These are phyloP conservation scores for Ifrita kowaldi DNA, from an alignment of 2,113 vertebrate species.

Conservation along the genomic window DNA sequence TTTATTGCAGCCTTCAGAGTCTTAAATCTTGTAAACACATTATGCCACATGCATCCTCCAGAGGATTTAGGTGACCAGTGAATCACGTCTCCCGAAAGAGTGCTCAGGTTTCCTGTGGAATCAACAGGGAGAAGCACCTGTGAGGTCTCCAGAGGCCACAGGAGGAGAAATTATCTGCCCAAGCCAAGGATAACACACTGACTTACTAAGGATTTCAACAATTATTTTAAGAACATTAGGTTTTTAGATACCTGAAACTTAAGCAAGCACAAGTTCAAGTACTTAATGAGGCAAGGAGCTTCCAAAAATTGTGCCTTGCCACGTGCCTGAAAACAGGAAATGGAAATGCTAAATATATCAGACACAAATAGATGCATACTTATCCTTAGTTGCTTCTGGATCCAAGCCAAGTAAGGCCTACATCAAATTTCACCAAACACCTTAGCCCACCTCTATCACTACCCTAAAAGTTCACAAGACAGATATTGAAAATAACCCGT, in stretches of 20 bases:
- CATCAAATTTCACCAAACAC: not conserved
- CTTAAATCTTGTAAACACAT: not conserved
- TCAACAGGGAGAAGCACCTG: not conserved
- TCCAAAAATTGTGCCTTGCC: not conserved
- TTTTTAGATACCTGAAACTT: not conserved
- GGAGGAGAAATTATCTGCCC: not conserved
- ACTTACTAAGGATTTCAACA: not conserved
- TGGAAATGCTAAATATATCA: not conserved
- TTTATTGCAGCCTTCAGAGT: not conserved
- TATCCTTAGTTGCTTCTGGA: not conserved
- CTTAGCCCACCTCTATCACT: not conserved
- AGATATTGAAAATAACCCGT: not conserved
- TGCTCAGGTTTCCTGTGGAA: not conserved
- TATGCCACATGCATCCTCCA: not conserved
- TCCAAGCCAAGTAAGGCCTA: not conserved
- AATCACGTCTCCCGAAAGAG: not conserved
- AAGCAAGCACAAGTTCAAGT: not conserved
- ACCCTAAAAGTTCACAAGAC: not conserved
- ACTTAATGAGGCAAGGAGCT: not conserved
- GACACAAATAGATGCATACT: not conserved
- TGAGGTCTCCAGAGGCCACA: not conserved
- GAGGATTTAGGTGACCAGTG: not conserved
- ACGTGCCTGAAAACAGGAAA: not conserved
- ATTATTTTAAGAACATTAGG: not conserved
- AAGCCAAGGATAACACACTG: not conserved